Conservation (phyloP, 2,888 invertebrate species). For the Griposia aprilina region DNA sequence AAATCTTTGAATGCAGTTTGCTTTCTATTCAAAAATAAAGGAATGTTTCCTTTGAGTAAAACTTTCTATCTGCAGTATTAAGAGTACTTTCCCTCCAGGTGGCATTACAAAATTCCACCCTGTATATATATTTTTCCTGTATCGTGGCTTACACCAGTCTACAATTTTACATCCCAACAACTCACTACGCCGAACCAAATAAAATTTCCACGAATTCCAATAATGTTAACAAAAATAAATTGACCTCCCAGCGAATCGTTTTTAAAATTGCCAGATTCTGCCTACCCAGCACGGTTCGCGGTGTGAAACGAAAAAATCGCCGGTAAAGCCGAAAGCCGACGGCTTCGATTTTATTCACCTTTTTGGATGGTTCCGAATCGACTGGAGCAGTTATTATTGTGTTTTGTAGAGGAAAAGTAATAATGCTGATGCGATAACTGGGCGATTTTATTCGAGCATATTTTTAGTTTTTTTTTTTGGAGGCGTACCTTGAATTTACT, state of each 20-base stretch:
- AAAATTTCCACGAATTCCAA: slow-evolving; percentile 66
- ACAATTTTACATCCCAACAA: slow-evolving; percentile 38
- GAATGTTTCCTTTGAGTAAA: too few species aligned
- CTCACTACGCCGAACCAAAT: slow-evolving; percentile 54
- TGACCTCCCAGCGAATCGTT: slow-evolving; percentile 70
- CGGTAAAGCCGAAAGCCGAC: slow-evolving; percentile 79
- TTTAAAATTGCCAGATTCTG: slow-evolving; percentile 76
- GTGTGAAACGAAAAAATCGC: slow-evolving; percentile 71
- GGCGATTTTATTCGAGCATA: slow-evolving; percentile 40
- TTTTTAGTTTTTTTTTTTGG: slow-evolving; percentile 36
- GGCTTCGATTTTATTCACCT: slow-evolving; percentile 69
- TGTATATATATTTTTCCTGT: not conserved
- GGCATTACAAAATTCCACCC: too few species aligned
- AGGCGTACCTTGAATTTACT: slow-evolving; percentile 13
- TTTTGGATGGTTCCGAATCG: slow-evolving; percentile 62
- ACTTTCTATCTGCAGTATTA: too few species aligned
- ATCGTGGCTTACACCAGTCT: not conserved
- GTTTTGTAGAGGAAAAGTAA: slow-evolving; percentile 69
- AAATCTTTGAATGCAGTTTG: too few species aligned
- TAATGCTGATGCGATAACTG: slow-evolving; percentile 62
- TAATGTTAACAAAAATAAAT: slow-evolving; percentile 73
- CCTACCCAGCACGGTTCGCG: slow-evolving; percentile 72
- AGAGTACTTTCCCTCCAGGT: too few species aligned
- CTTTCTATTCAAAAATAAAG: too few species aligned
- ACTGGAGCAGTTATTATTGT: slow-evolving; percentile 68